A percentile compares a stretch with the other conserved stretches of the same genome.
Evolutionary conservation across 2,797 vertebrate genomes (phyloP).

Genomic region (Heterohyrax brucei): DNA sequence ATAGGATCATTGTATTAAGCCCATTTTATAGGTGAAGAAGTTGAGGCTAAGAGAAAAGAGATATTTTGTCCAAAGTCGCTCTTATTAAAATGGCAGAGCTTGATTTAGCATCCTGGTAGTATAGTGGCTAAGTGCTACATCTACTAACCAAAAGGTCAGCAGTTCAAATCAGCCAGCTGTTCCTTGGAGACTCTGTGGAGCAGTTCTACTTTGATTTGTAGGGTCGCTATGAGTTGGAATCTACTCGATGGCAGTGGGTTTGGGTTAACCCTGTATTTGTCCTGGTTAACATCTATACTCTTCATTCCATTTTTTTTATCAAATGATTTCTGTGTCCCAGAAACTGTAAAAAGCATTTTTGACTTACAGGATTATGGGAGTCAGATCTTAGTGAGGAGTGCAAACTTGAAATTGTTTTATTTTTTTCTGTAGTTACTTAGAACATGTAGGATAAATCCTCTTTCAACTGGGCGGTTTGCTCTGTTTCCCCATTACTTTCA

Average conservation of each 20-base stretch:
- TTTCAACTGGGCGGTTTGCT: neutral
- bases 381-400: neutral
- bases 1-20: neutral
- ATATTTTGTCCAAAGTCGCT: neutral
- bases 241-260: too few species aligned
- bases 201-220: too few species aligned
- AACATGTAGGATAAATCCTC: neutral
- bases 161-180: too few species aligned
- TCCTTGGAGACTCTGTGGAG: too few species aligned
- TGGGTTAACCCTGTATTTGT: neutral
- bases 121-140: too few species aligned
- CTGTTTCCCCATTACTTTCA: neutral
- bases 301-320: neutral
- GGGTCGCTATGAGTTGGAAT: too few species aligned
- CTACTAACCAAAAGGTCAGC: too few species aligned
- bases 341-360: slow-evolving; percentile 19
- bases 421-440: neutral
- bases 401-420: neutral
- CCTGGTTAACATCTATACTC: neutral
- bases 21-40: slow-evolving; percentile 18
- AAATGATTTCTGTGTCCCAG: neutral
- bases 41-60: neutral
- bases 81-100: neutral
- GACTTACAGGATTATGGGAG: neutral
- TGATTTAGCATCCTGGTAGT: too few species aligned